Evolutionary conservation across 2,113 vertebrate species (phyloP).

Genomic region (Scatophagus argus): DNA sequence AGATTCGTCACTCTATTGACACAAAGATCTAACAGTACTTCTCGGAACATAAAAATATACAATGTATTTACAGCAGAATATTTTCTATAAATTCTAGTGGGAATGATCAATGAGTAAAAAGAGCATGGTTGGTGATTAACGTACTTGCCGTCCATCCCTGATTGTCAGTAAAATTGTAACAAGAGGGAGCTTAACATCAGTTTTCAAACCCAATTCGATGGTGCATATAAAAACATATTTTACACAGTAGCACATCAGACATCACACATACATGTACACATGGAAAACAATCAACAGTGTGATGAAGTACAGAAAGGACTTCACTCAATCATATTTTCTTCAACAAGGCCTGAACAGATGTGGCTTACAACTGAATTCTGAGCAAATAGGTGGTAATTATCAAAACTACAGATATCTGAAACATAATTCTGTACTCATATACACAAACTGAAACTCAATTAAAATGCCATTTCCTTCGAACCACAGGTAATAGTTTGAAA

Average conservation of each 20-base stretch:
- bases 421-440: conserved; percentile 24
- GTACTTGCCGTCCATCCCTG: conserved; percentile 89
- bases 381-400: neutral
- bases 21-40: conserved; percentile 59
- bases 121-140: conserved; percentile 85
- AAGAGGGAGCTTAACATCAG: conserved; percentile 51
- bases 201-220: conserved; percentile 47
- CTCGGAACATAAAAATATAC: conserved; percentile 86
- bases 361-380: neutral
- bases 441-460: conserved; percentile 6
- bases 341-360: conserved; percentile 27
- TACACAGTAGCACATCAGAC: conserved; percentile 60
- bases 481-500: conserved; percentile 22
- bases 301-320: conserved; percentile 28
- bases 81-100: conserved; percentile 75
- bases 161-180: conserved; percentile 91
- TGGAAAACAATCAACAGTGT: conserved; percentile 24
- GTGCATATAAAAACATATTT: conserved; percentile 43
- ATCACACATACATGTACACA: conserved; percentile 15
- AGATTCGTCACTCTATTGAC: conserved; percentile 46
- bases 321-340: conserved; percentile 32
- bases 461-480: conserved; percentile 22
- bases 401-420: conserved; percentile 25
- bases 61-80: conserved; percentile 93
- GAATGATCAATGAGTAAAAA: conserved; percentile 89